A percentile compares a stretch with the other conserved stretches of the same genome.
Conservation (phyloP, 2,888 invertebrate species). For the Frankliniella fusca region DNA sequence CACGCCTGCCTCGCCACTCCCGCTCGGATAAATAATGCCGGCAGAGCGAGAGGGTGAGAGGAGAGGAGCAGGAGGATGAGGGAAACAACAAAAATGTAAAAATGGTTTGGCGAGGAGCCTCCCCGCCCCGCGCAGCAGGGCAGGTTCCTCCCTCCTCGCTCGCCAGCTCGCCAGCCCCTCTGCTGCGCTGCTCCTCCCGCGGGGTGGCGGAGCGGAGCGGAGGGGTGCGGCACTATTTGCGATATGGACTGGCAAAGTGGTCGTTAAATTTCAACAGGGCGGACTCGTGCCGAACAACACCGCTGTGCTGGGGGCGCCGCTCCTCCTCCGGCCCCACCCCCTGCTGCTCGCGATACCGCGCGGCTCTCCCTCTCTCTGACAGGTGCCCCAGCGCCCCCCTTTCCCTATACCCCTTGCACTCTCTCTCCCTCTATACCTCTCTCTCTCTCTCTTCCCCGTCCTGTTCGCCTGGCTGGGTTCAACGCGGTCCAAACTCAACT, state of each 20-base stretch:
- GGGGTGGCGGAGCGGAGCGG: not conserved
- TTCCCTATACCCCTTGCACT: slow-evolving; percentile 35
- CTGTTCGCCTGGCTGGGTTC: slow-evolving; percentile 30
- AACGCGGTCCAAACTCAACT: slow-evolving; percentile 30
- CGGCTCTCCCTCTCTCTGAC: slow-evolving; percentile 18
- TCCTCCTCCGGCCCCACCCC: no score
- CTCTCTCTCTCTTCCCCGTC: slow-evolving; percentile 33
- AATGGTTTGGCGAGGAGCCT: slow-evolving; percentile 8
- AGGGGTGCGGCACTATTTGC: no score
- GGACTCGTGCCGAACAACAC: no score
- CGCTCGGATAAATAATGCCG: no score
- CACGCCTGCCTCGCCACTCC: no score
- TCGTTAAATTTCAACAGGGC: no score
- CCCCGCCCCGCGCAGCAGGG: not conserved
- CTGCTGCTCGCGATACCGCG: no score
- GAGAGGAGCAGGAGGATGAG: no score
- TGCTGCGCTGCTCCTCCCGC: not conserved
- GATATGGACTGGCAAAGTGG: no score
- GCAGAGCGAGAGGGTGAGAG: slow-evolving; percentile 27
- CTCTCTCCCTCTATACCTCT: slow-evolving; percentile 35
- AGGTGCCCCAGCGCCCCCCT: slow-evolving; percentile 39
- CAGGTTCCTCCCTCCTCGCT: not conserved
- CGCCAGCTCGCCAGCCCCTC: not conserved
- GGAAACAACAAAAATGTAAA: slow-evolving; percentile 5
- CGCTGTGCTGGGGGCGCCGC: no score